Base-by-base conservation (phyloP, 2,888 invertebrate species). In the Tridacna gigas region DNA sequence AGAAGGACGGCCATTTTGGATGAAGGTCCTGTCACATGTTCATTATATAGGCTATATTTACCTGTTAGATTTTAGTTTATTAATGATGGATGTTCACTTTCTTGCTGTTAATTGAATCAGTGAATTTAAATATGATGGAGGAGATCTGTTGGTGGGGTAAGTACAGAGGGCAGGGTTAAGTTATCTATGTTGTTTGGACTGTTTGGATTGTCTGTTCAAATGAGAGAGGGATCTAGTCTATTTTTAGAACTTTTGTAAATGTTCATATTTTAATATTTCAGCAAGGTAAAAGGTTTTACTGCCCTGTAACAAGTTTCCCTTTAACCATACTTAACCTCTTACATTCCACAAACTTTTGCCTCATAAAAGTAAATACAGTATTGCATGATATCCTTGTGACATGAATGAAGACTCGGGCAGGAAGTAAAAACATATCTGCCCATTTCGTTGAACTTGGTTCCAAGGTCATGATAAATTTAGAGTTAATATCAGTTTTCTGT, bases 1-100 rank as follows among this genome's bases (percentile, higher is more conserved):
- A 71, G 74, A 71, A 48, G 79, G 83, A 63, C 84, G 51, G 84
- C 80, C 84, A 84, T 84, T 66, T 83, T 83, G 77, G 74, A 79
- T 74, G 60, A 22, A 28, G 45, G 28, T 22, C 60, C 37, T 74
- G 74, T 74, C 71, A 71, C 71, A 71, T 71, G 71, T 45, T 48
- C 4, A 4, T 48, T 25, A 18, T 4, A n/a, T n/a, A n/a, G n/a
- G n/a, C n/a, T n/a, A 47, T 61, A 2, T n/a, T 74, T 25, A 61
- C 61, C n/a, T 74, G 74, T n/a, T 60, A 56, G 4, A 26, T 61
- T 60, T 25, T 37, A 51, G 28, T 74, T 61, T n/a, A 61, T 61
- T n/a, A 15, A 61, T 45, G 28, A 74, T 74, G 74, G 74, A 61
- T 15, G 60, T 61, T 61, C 37, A 13, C 22, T 56, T 71, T 48